phyloP scores from a whole-genome alignment of 2,113 vertebrate genomes.

The Eurystomus gularis region DNA sequence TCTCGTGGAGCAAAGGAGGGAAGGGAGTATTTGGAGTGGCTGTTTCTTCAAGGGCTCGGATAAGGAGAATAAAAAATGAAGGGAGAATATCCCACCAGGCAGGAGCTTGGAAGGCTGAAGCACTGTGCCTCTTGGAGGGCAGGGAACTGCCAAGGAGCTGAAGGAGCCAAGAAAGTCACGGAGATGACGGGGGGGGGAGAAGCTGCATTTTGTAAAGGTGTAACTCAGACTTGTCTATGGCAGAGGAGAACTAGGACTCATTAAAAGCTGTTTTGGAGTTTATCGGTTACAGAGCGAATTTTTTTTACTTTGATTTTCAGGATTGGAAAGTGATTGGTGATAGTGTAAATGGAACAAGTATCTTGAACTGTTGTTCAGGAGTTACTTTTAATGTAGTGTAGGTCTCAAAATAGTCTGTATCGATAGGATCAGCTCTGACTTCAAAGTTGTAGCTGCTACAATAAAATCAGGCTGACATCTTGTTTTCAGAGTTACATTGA shows the following conservation, averaged over 20 bases:
- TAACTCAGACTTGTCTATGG: not conserved
- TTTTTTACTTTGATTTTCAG: not conserved
- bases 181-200: not conserved
- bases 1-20: not conserved
- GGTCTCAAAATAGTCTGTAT: not conserved
- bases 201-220: not conserved
- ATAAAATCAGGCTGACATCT: not conserved
- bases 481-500: not conserved
- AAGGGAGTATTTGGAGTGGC: not conserved
- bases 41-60: accelerated
- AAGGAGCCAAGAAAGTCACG: not conserved
- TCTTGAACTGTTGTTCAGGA: not conserved
- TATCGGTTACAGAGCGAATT: not conserved
- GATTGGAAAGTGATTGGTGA: not conserved
- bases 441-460: not conserved
- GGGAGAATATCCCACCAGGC: not conserved
- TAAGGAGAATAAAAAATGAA: not conserved
- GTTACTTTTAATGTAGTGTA: not conserved
- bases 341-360: not conserved
- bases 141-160: not conserved
- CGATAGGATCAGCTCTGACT: not conserved
- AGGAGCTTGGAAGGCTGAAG: not conserved
- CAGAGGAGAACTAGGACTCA: not conserved
- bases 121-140: accelerated
- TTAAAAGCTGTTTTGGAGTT: not conserved